Base-by-base conservation (phyloP, 2,113 vertebrate genomes). In the Eulacestoma nigropectus region DNA sequence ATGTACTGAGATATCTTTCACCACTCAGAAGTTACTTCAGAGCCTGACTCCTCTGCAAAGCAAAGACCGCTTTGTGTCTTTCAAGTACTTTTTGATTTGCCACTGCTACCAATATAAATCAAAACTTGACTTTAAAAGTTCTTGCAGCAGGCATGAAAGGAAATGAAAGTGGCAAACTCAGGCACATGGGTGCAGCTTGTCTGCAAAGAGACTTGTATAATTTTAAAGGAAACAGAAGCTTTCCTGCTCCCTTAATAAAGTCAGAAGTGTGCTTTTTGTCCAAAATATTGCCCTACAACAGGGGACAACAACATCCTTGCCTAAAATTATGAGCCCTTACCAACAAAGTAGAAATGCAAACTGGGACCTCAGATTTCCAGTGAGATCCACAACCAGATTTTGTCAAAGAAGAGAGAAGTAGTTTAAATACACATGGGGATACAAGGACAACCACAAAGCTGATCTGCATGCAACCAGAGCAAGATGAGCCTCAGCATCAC, bases 1-100 rank as follows among this genome's bases (percentile, higher is more conserved):
- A 10, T 27, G 77, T 65, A 7, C 37, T 89, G 55, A 80, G 16
- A 9, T 32, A 19, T 11, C 26, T 85, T 68, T 65, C 46, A 49
- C 30, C 16, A 9, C 75, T 75, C 57, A 65, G 57, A 85, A 94
- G 63, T 69, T 82, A 35, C 53, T 60, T 93, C 74, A 91, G 57
- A 84, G 57, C 6, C 53, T 16, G 32, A 41, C 32, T 86, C 56
- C 64, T 64, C 68, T 12, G 10, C 47, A 59, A 27, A 83, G 46
- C 62, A 60, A 39, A 75, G 47, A 42, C 33, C 41, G 32, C 25
- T 84, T 75, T 11, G 12, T 13, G 4, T 16, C 5, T 76, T 84
- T 68, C 44, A 84, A 82, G 23, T 3, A 2, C 49, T 82, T 91
- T 91, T 89, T 1, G 7, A 16, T 57, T 53, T 89, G 27, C 32